Evolutionary conservation across 2,113 vertebrate genomes (phyloP).

Genomic region (Pholis gunnellus): DNA sequence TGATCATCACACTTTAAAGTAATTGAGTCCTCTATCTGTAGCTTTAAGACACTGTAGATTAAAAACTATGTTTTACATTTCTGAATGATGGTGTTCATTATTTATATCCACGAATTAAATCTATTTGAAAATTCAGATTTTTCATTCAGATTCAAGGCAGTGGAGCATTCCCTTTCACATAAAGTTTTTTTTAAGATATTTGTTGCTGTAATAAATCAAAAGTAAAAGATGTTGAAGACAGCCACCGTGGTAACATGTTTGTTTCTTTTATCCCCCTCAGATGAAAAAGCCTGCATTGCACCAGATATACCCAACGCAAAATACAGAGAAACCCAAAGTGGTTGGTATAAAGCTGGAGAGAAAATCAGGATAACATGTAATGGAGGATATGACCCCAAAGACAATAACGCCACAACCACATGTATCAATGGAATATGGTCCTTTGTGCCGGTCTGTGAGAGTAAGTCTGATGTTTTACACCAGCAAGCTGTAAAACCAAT

Average conservation of each 20-base stretch:
- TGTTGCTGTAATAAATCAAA: too few relatives aligned
- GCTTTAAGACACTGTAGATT: too few relatives aligned
- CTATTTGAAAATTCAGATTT: neutral
- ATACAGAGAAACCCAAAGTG: neutral
- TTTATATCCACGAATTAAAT: too few relatives aligned
- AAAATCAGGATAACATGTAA: neutral
- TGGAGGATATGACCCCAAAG: neutral
- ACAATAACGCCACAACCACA: accelerated
- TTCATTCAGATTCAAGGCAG: neutral
- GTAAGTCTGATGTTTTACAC: constrained; percentile 45
- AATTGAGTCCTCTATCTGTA: too few relatives aligned
- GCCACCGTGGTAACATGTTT: neutral
- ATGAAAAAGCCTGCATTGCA: too few relatives aligned
- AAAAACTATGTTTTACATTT: neutral
- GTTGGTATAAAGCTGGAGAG: accelerated
- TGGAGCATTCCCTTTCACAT: neutral
- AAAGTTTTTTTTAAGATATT: too few relatives aligned
- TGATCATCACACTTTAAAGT: neutral
- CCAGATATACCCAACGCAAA: constrained; percentile 27
- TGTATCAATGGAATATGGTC: constrained; percentile 49
- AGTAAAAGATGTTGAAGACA: neutral
- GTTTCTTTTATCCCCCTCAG: constrained; percentile 23
- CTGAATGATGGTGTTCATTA: neutral
- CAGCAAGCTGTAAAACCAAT: neutral
- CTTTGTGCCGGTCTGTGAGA: constrained; percentile 47